These are phyloP conservation scores for Lasioglossum marginatum DNA, from an alignment of 2,888 invertebrate species.

Conservation along the genomic window DNA sequence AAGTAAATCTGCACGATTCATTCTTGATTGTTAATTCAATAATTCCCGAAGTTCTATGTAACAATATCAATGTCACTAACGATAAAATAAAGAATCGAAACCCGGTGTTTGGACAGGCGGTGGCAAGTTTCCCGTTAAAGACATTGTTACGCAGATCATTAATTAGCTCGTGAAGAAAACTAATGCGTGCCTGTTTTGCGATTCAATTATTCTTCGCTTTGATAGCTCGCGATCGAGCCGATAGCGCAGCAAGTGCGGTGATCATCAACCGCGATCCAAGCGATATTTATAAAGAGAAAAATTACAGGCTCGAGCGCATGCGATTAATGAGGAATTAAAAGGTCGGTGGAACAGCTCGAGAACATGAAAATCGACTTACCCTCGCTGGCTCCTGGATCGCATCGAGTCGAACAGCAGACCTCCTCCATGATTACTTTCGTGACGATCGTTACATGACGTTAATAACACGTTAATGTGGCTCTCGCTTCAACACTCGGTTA, in stretches of 20 bases:
- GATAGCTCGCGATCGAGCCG: not conserved
- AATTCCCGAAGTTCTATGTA: not conserved
- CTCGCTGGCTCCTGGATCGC: constrained; percentile 31
- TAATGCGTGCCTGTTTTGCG: not conserved
- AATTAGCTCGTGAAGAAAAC: not conserved
- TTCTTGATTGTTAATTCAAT: not conserved
- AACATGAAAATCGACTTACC: constrained; percentile 56
- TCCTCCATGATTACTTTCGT: constrained; percentile 57
- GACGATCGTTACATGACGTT: constrained; percentile 66
- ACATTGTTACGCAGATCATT: not conserved
- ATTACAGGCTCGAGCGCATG: not conserved
- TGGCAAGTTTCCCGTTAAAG: not conserved
- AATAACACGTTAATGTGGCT: constrained; percentile 66
- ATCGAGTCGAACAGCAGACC: constrained; percentile 19
- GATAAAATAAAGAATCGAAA: not conserved
- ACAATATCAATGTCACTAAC: not conserved
- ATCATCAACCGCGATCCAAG: not conserved
- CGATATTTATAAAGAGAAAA: not conserved
- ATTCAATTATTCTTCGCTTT: not conserved
- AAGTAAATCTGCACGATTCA: not conserved
- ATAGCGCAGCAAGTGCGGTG: not conserved
- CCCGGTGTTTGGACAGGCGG: not conserved
- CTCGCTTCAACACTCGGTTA: constrained; percentile 64
- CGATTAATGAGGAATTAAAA: not conserved
- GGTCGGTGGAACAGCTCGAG: not conserved